Conservation (phyloP, 2,113 vertebrate genomes). For the Ariopsis seemanni region DNA sequence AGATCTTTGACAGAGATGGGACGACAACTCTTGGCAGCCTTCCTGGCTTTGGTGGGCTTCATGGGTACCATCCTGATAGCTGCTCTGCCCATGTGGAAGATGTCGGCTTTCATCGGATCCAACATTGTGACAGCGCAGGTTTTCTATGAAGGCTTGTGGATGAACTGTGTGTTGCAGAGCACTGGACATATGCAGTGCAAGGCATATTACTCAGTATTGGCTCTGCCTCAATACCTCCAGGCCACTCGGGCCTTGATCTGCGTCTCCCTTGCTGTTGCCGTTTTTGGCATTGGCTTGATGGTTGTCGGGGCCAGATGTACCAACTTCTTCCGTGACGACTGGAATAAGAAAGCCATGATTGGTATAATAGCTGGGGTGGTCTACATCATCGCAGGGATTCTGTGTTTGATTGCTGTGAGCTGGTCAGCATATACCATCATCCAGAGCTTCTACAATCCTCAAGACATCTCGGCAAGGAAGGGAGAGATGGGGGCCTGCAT, state of each 20-base stretch:
- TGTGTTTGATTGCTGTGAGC: conserved; percentile 81
- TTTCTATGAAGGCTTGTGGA: conserved; percentile 85
- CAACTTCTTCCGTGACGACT: conserved; percentile 66
- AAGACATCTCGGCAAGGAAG: conserved; percentile 68
- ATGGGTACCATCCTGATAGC: conserved; percentile 82
- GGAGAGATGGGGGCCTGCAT: conserved; percentile 87
- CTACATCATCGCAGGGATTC: conserved; percentile 73
- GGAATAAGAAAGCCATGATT: conserved; percentile 62
- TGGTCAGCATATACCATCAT: conserved; percentile 82
- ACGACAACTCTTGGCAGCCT: conserved; percentile 79
- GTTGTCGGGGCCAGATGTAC: conserved; percentile 71
- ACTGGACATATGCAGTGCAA: conserved; percentile 81
- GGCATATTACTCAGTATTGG: conserved; percentile 76
- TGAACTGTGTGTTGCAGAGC: conserved; percentile 79
- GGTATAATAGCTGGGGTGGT: conserved; percentile 65
- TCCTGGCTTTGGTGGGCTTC: conserved; percentile 81
- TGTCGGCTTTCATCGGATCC: conserved; percentile 83
- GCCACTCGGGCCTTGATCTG: conserved; percentile 72
- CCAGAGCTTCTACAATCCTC: conserved; percentile 84
- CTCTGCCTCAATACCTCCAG: conserved; percentile 75
- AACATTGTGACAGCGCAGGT: conserved; percentile 87
- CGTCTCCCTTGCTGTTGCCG: conserved; percentile 67
- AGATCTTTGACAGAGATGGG: conserved; percentile 52
- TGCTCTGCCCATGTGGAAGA: conserved; percentile 86
- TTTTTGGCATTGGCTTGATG: conserved; percentile 68